Conservation (phyloP, 2,113 vertebrate genomes). For the Myotis brandtii region DNA sequence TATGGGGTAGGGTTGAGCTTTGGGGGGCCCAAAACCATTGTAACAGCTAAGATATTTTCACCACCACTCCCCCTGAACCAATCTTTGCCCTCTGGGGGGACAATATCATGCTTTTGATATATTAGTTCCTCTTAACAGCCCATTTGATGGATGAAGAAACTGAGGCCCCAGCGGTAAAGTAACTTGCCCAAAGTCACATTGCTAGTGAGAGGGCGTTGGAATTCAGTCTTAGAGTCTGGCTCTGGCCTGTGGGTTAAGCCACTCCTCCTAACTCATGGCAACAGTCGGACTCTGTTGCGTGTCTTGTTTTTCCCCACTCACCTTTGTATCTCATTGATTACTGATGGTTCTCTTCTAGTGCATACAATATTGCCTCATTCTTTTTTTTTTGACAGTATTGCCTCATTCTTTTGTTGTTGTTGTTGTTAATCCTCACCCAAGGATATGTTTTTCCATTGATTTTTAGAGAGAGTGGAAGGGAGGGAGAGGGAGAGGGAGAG, state of each 20-base stretch:
- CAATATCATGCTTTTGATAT: fast-evolving
- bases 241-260: neutral
- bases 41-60: neutral
- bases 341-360: fast-evolving
- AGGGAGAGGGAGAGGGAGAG: too few relatives aligned
- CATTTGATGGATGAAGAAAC: neutral
- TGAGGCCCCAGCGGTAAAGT: neutral
- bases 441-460: too few relatives aligned
- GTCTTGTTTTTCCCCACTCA: neutral
- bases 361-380: fast-evolving
- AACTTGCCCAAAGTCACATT: neutral
- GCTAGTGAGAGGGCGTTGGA: neutral
- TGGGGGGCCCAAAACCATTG: neutral
- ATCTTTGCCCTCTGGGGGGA: neutral
- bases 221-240: neutral
- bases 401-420: too few relatives aligned
- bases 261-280: fast-evolving
- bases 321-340: fast-evolving
- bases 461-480: too few relatives aligned
- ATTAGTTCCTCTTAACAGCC: neutral
- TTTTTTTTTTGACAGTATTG: too few relatives aligned
- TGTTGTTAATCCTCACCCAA: too few relatives aligned
- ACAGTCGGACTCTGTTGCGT: fast-evolving
- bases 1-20: neutral
- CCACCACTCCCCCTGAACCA: neutral